Conservation (phyloP, 2,113 vertebrate species). For the Chaetorhynchus papuensis region DNA sequence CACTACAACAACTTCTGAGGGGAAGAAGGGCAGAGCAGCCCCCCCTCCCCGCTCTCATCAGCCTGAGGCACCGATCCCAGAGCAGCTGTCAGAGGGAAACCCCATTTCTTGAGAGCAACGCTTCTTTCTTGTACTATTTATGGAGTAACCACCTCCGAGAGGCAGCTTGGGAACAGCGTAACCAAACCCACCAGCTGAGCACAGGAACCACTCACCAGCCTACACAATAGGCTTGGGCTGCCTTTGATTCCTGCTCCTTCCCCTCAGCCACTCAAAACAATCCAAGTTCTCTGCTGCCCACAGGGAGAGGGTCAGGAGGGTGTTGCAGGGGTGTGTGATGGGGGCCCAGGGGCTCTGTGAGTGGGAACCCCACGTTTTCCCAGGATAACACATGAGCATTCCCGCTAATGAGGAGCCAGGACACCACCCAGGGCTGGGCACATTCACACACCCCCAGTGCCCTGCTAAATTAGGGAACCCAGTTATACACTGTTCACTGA, state of each 20-base stretch:
- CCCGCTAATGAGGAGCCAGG: not conserved
- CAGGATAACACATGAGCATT: not conserved
- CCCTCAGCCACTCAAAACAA: not conserved
- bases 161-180: accelerated
- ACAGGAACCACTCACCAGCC: not conserved
- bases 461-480: not conserved
- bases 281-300: not conserved
- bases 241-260: not conserved
- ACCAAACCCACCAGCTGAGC: not conserved
- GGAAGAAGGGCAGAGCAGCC: not conserved
- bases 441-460: accelerated
- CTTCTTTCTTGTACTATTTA: not conserved
- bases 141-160: not conserved
- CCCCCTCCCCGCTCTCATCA: not conserved
- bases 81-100: not conserved
- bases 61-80: not conserved
- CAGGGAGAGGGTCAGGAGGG: accelerated
- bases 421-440: not conserved
- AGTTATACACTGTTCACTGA: no score
- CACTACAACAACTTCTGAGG: not conserved
- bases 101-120: not conserved
- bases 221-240: accelerated
- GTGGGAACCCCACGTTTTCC: not conserved
- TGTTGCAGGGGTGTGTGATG: not conserved
- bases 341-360: accelerated